Conservation (phyloP, 2,113 vertebrate genomes). For the Calcarius ornatus region DNA sequence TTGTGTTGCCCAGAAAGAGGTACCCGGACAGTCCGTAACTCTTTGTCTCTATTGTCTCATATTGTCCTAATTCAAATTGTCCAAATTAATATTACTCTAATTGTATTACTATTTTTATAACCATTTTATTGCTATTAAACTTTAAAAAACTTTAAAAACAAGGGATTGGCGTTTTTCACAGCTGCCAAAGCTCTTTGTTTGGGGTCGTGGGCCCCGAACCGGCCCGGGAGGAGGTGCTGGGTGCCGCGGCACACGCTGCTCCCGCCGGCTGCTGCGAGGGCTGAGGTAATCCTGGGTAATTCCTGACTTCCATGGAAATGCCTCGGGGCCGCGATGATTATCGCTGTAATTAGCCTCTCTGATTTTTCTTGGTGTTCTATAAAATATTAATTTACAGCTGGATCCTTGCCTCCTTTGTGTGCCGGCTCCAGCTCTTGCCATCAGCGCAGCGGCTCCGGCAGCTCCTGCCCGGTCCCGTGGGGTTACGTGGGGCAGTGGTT, state of each 20-base stretch:
- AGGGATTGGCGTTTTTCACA: no score
- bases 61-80: no score
- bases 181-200: background rate
- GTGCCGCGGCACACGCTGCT: background rate
- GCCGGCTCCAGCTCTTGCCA: background rate
- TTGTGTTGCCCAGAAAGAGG: no score
- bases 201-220: background rate
- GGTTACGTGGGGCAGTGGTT: background rate
- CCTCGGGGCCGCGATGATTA: conserved; percentile 51
- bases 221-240: background rate
- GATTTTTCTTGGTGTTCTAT: conserved; percentile 64
- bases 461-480: background rate
- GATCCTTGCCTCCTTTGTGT: conserved; percentile 51
- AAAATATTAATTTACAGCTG: conserved; percentile 69
- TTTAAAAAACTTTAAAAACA: no score
- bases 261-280: background rate
- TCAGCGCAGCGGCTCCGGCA: background rate
- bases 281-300: conserved; percentile 62
- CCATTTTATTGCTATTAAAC: no score
- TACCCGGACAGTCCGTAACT: no score
- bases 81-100: no score
- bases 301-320: conserved; percentile 54
- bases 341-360: conserved; percentile 62
- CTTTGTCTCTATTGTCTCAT: no score
- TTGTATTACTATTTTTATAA: no score